Base-by-base conservation (phyloP, 2,113 vertebrate species). In the Thalassoma bifasciatum region DNA sequence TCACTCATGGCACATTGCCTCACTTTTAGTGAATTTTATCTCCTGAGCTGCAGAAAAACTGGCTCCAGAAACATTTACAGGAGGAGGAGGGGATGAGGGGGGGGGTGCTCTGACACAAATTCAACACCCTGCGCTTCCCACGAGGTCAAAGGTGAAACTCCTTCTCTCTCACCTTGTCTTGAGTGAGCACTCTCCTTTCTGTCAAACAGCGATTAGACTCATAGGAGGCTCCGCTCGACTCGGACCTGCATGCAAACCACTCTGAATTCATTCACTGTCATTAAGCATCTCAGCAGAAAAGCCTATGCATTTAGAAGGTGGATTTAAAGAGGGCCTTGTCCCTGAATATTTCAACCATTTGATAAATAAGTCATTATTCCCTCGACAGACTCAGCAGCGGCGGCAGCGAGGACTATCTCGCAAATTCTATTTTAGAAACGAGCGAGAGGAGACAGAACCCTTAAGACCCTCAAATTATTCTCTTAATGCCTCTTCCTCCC, bases 351-450 rank as follows among this genome's bases (percentile, higher is more conserved):
- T 90, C 76, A 86, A 59, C 72, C 58, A 51, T 85, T 83, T 86
- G 77, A 92, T 91, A 84, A 91, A 93, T 88, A 87, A 91, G 81
- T 86, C 75, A 91, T 89, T 83, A 86, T 83, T 83, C 84, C 77
- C 81, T 68, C 62, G 59, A 84, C 77, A 63, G 75, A 64, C 75
- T 82, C 14, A 2, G 30, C 30, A 30, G 66, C 26, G 26, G 66
- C 66, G 16, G 73, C 44, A 10, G 79, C 63, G 5, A 69, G 66
- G 58, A 80, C 72, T 54, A 84, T 46, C 7, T 87, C 75, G n/a
- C 77, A 85, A 80, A 87, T 86, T 81, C 81, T 85, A 79, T 85
- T 91, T 87, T 78, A 75, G 66, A 69, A 26, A 67, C 17, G 16
- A n/a, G 26, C 38, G 34, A 60, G 72, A 42, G 23, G 46, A 82